Conservation (phyloP, 2,113 vertebrate genomes). For the Laticauda colubrina region DNA sequence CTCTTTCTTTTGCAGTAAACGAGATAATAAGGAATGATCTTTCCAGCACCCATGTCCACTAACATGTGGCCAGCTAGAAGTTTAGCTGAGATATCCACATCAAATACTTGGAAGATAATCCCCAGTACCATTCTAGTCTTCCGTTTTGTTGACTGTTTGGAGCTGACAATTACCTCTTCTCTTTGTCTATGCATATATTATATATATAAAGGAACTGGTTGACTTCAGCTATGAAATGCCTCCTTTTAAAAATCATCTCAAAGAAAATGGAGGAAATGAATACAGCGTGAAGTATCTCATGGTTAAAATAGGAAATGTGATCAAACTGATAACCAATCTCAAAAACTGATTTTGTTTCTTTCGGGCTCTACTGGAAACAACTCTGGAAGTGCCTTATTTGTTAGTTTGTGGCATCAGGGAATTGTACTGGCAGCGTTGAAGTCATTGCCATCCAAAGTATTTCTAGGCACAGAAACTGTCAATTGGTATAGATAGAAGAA, state of each 20-base stretch:
- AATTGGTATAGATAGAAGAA: constrained; percentile 28
- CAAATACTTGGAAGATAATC: constrained; percentile 32
- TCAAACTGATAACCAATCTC: constrained; percentile 31
- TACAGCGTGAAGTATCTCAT: background rate
- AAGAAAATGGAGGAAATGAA: constrained; percentile 16
- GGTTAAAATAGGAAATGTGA: constrained; percentile 54
- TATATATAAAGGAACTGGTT: constrained; percentile 18
- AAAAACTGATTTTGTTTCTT: constrained; percentile 22
- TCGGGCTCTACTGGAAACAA: constrained; percentile 49
- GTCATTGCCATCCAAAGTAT: constrained; percentile 52
- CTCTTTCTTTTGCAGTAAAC: constrained; percentile 87
- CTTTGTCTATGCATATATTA: background rate
- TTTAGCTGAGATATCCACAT: constrained; percentile 1
- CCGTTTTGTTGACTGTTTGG: constrained; percentile 43
- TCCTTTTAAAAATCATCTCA: constrained; percentile 65
- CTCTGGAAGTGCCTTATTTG: constrained; percentile 75
- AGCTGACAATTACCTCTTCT: constrained; percentile 40
- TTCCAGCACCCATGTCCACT: constrained; percentile 83
- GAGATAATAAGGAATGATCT: constrained; percentile 97
- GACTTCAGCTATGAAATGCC: constrained; percentile 29
- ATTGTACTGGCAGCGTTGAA: constrained; percentile 51
- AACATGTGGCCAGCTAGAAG: constrained; percentile 53
- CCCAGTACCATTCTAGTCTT: constrained; percentile 56
- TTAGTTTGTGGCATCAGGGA: constrained; percentile 54
- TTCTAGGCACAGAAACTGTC: constrained; percentile 49